Conservation (phyloP, 2,888 invertebrate genomes). For the Brachyopa scutellaris region DNA sequence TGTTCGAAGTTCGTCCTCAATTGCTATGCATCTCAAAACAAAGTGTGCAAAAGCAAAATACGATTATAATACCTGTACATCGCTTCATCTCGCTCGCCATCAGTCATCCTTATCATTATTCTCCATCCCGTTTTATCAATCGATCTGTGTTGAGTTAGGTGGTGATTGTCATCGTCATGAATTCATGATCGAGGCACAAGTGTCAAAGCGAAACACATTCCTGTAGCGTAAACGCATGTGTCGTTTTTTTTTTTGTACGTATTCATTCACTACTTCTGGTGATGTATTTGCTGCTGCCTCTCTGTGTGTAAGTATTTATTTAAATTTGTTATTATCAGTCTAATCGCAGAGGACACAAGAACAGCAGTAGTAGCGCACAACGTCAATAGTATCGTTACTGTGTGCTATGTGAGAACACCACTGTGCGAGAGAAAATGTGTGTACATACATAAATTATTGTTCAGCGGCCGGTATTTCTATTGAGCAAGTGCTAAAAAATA, state of each 20-base stretch:
- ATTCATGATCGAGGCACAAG: conserved; percentile 58
- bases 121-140: conserved; percentile 3
- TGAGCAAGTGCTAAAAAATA: conserved; percentile 36
- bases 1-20: no score
- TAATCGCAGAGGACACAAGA: conserved; percentile 27
- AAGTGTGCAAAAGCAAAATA: conserved; percentile 7
- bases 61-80: conserved; percentile 54
- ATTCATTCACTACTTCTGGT: neutral
- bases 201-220: conserved; percentile 19
- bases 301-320: conserved; percentile 37
- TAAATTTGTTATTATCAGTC: conserved; percentile 59
- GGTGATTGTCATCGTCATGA: no score
- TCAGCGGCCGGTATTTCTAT: conserved; percentile 35
- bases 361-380: conserved; percentile 16
- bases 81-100: conserved; percentile 1
- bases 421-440: conserved; percentile 36
- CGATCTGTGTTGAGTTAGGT: conserved; percentile 19
- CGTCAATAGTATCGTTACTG: conserved; percentile 17
- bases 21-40: conserved; percentile 16
- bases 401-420: conserved; percentile 21
- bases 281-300: neutral
- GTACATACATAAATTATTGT: conserved; percentile 1
- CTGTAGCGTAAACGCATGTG: conserved; percentile 49
- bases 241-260: neutral
- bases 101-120: conserved; percentile 38